These are phyloP conservation scores for Typhlichthys subterraneus DNA, from an alignment of 2,797 vertebrate genomes.

Conservation along the genomic window DNA sequence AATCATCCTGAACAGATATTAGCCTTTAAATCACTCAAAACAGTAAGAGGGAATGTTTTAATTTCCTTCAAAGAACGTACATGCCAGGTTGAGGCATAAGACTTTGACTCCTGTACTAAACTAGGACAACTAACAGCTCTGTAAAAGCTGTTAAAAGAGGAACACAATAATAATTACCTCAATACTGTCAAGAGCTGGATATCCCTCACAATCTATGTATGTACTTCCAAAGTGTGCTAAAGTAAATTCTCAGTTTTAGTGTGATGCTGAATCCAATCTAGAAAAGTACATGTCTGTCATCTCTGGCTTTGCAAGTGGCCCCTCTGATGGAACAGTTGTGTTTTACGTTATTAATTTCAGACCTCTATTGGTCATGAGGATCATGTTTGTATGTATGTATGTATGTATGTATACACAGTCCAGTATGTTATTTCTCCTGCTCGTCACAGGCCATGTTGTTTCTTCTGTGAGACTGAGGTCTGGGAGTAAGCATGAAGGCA, in stretches of 20 bases:
- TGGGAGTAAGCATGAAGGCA: constrained; percentile 61
- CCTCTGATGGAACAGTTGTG: constrained; percentile 31
- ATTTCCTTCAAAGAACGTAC: constrained; percentile 8
- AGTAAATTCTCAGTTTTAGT: too few relatives aligned
- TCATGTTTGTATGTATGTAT: constrained; percentile 62
- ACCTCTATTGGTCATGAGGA: constrained; percentile 41
- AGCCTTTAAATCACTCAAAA: constrained; percentile 14
- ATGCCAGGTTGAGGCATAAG: constrained; percentile 6
- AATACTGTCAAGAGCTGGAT: constrained; percentile 6
- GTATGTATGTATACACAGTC: constrained; percentile 25
- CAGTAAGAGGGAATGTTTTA: constrained; percentile 1
- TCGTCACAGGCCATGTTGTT: constrained; percentile 68
- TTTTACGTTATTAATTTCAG: constrained; percentile 65
- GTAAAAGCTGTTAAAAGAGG: constrained; percentile 11
- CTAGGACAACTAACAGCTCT: constrained; percentile 1
- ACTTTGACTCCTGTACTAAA: neutral
- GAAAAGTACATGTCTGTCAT: too few relatives aligned
- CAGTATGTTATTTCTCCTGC: constrained; percentile 70
- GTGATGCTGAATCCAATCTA: too few relatives aligned
- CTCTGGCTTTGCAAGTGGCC: constrained; percentile 13
- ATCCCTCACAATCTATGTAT: neutral
- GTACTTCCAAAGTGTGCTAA: too few relatives aligned
- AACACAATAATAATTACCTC: constrained; percentile 16
- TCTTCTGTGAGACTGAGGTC: constrained; percentile 64
- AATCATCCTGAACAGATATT: constrained; percentile 29